Conservation (phyloP, 2,113 vertebrate species). For the Ochotona princeps region DNA sequence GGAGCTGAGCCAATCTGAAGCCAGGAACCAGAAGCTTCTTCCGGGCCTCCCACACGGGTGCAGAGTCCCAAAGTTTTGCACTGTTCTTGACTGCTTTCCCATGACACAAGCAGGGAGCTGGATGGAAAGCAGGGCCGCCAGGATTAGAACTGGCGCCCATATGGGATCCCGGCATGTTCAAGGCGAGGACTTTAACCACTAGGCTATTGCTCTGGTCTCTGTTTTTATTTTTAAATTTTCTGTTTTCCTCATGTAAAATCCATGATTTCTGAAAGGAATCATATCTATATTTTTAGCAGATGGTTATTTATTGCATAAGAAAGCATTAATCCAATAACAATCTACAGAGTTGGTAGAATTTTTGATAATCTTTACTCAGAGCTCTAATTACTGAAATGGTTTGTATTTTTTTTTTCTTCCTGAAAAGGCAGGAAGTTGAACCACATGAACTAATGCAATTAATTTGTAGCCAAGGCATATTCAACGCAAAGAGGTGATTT, state of each 20-base stretch:
- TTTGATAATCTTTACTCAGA: not conserved
- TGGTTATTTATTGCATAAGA: not conserved
- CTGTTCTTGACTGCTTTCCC: no score
- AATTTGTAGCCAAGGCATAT: not conserved
- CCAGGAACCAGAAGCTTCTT: no score
- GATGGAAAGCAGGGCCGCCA: no score
- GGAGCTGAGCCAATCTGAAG: no score
- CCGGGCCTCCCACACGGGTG: no score
- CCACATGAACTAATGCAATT: slow-evolving; percentile 8
- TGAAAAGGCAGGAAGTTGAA: not conserved
- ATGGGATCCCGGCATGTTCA: no score
- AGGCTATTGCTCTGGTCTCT: no score
- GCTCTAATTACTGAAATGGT: not conserved
- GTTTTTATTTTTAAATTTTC: not conserved
- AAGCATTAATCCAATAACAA: not conserved
- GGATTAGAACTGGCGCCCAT: no score
- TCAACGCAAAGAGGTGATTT: not conserved
- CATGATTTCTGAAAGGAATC: not conserved
- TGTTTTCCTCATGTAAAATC: not conserved
- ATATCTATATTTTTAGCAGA: not conserved
- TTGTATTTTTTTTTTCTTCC: not conserved
- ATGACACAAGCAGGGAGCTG: no score
- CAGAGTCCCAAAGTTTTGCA: no score
- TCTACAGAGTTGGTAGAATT: not conserved
- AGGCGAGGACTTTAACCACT: no score